Conservation (phyloP, 2,888 invertebrate genomes). For the Ochropleura plecta region DNA sequence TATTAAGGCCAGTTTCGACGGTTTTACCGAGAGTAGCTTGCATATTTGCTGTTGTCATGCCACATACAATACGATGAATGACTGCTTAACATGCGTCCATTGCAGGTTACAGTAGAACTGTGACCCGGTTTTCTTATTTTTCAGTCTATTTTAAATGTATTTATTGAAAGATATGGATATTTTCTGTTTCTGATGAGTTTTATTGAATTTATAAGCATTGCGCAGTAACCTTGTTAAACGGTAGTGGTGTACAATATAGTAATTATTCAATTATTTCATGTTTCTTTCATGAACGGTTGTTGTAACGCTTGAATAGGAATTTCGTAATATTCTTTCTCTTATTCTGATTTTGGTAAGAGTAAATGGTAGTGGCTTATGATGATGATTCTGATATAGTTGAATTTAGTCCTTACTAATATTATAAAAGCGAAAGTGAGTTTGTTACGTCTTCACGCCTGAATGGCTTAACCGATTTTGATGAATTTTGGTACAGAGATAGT, state of each 20-base stretch:
- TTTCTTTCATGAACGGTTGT: not conserved
- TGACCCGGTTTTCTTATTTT: constrained; percentile 42
- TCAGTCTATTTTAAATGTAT: constrained; percentile 19
- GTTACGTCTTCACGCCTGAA: too few species aligned
- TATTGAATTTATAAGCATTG: constrained; percentile 5
- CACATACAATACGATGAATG: constrained; percentile 1
- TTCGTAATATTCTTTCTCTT: not conserved
- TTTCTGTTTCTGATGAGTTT: not conserved
- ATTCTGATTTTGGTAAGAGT: not conserved
- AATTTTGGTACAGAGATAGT: too few species aligned
- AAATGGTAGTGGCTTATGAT: too few species aligned
- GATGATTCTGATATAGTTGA: too few species aligned
- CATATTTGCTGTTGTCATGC: constrained; percentile 30
- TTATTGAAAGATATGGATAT: constrained; percentile 10
- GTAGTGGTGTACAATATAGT: constrained; percentile 1
- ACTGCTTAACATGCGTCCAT: constrained; percentile 15
- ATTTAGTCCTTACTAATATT: too few species aligned
- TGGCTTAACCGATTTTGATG: too few species aligned
- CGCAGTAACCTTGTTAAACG: not conserved
- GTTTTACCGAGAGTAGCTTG: constrained; percentile 5
- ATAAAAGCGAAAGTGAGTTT: too few species aligned
- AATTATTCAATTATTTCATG: not conserved
- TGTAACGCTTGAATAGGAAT: not conserved
- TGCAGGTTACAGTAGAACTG: constrained; percentile 8
- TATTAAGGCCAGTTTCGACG: constrained; percentile 32